Evolutionary conservation across 2,797 vertebrate species (phyloP), one percentile per base, ranked within the genome.

Genomic region (Huso huso): DNA sequence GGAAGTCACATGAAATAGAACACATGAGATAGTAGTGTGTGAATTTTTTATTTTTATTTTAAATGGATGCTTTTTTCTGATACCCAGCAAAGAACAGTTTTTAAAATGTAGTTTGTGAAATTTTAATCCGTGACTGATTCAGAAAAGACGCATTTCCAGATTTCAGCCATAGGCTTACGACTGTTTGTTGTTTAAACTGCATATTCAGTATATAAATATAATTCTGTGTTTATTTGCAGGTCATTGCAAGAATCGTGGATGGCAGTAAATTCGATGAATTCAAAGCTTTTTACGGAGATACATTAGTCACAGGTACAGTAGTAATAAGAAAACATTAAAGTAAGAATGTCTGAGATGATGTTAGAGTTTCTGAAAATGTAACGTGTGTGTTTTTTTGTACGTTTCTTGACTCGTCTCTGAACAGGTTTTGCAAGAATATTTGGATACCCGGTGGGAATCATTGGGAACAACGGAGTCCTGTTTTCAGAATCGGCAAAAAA

Each of bases 401-500:
- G 52, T 60, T n/a, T 0, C 50, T 68, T 11, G 51, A 59, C 11
- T 12, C 4, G 6, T 69, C 9, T 64, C 23, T 74, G 0, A 68
- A 13, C 67, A 98, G 97, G 96, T 68, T 99, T 98, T 80, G 90
- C 96, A 68, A 92, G 96, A 78, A 93, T 99, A 87, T 98, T 94
- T 79, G 96, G 96, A 55, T 99, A 99, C 69, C 97, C 94, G 5
- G 84, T 99, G 48, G 97, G 96, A 80, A 96, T 99, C 76, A 91
- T 99, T 81, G 97, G 95, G 72, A 99, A 99, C 86, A 99, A 99
- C 51, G 97, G 96, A 66, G 95, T 99, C 74, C 87, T 99, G 71
- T 99, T 99, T 82, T 99, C 96, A 73, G 97, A 99, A 77, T 98
- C 95, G 49, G 95, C 95, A 55, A 98, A 97, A 97, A 99, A 99